Percentiles rank a stretch among this genome's conserved stretches.
phyloP scores from a whole-genome alignment of 2,797 vertebrate genomes.

The Sebastes nivosus region DNA sequence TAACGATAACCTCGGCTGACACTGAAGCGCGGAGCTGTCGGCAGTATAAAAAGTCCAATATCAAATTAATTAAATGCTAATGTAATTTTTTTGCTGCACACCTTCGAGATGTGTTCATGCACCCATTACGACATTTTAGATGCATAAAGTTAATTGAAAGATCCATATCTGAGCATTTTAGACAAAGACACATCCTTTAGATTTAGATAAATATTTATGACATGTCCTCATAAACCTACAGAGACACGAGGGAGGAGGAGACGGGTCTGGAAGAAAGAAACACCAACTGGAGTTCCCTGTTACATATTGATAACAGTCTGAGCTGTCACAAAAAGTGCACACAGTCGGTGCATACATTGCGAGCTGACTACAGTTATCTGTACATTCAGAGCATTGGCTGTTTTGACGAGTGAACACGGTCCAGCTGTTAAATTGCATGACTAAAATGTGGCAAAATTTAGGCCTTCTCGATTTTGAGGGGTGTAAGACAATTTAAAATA shows the following conservation, averaged over 20 bases:
- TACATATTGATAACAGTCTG: background rate
- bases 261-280: no score
- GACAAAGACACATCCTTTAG: no score
- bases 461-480: no score
- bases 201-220: background rate
- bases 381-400: background rate
- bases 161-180: background rate
- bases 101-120: background rate
- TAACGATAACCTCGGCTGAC: background rate
- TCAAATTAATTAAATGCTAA: background rate
- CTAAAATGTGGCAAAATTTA: background rate
- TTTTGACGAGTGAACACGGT: background rate
- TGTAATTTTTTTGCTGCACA: background rate
- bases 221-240: no score
- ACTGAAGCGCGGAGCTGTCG: background rate
- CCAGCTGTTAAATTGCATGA: background rate
- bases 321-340: background rate
- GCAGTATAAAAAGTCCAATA: background rate
- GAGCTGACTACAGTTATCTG: background rate
- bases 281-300: background rate
- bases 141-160: background rate
- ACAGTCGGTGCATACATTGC: no score
- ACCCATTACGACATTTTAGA: background rate
- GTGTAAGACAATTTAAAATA: no score
- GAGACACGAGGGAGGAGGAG: no score